These are phyloP conservation scores for Plusia festucae DNA, from an alignment of 2,888 invertebrate genomes.

Conservation along the genomic window DNA sequence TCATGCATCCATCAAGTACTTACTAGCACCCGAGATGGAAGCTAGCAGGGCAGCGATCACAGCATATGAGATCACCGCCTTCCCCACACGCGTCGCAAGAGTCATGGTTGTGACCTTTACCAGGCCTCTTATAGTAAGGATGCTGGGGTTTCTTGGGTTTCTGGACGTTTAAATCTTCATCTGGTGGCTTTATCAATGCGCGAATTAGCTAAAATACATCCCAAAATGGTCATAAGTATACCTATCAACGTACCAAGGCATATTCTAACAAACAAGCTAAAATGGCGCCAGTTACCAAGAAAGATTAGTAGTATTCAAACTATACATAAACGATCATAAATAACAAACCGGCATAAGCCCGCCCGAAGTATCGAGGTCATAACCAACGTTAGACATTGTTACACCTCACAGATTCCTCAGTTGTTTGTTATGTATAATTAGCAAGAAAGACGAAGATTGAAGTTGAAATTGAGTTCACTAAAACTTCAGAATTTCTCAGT, in stretches of 20 bases:
- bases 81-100: slow-evolving; percentile 98
- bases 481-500: slow-evolving; percentile 37
- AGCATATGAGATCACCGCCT: slow-evolving; percentile 98
- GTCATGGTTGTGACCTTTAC: slow-evolving; percentile 97
- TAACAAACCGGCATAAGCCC: slow-evolving; percentile 96
- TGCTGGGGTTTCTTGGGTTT: slow-evolving; percentile 92
- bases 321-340: slow-evolving; percentile 58
- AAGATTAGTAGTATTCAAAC: slow-evolving; percentile 46
- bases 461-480: slow-evolving; percentile 35
- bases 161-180: slow-evolving; percentile 91
- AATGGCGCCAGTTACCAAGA: slow-evolving; percentile 70
- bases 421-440: slow-evolving; percentile 39
- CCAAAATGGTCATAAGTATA: slow-evolving; percentile 31
- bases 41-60: slow-evolving; percentile 98
- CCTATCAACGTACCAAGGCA: slow-evolving; percentile 20
- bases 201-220: slow-evolving; percentile 93
- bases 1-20: slow-evolving; percentile 73
- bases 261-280: slow-evolving; percentile 50
- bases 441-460: slow-evolving; percentile 30
- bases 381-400: slow-evolving; percentile 89
- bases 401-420: slow-evolving; percentile 42
- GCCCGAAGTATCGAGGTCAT: slow-evolving; percentile 94
- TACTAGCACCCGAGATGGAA: slow-evolving; percentile 99
- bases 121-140: slow-evolving; percentile 95
- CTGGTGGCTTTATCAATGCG: slow-evolving; percentile 96